Conservation (phyloP, 1,140 invertebrate genomes). For the Battus philenor region DNA sequence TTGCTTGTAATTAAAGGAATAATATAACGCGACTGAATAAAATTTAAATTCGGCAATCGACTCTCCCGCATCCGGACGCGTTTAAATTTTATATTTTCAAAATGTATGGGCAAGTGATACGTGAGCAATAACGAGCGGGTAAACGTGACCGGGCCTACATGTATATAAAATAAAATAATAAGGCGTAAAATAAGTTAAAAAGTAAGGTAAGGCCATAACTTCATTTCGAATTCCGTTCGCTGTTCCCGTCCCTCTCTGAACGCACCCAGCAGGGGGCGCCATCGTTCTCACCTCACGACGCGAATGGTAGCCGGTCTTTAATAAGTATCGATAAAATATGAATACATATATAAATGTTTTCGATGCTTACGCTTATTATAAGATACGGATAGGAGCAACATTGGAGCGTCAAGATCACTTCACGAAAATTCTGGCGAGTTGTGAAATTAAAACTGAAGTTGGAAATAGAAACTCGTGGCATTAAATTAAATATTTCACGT, state of each 20-base stretch:
- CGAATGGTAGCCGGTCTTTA: slow-evolving; percentile 73
- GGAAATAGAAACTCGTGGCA: slow-evolving; percentile 16
- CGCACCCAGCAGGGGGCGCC: slow-evolving; percentile 65
- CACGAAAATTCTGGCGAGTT: background rate
- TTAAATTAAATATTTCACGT: slow-evolving; percentile 23
- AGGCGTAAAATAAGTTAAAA: slow-evolving; percentile 51
- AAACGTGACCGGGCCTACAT: slow-evolving; percentile 36
- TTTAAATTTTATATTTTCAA: slow-evolving; percentile 2
- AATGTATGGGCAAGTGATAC: slow-evolving; percentile 7
- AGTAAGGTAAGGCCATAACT: slow-evolving; percentile 65
- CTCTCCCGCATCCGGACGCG: background rate
- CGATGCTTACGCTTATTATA: slow-evolving; percentile 49
- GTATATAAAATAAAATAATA: slow-evolving; percentile 58
- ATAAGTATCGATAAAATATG: slow-evolving; percentile 75
- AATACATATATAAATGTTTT: slow-evolving; percentile 72
- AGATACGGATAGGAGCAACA: background rate
- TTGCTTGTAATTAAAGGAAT: slow-evolving; percentile 58
- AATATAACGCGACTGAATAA: slow-evolving; percentile 7
- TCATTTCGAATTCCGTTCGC: slow-evolving; percentile 66
- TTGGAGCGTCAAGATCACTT: slow-evolving; percentile 2
- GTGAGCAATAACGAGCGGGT: slow-evolving; percentile 25
- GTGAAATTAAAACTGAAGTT: slow-evolving; percentile 1
- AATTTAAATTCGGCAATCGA: background rate
- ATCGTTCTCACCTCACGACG: slow-evolving; percentile 74
- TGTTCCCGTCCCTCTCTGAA: slow-evolving; percentile 65